Conservation (phyloP, 2,888 invertebrate genomes). For the Phortica okadai region DNA sequence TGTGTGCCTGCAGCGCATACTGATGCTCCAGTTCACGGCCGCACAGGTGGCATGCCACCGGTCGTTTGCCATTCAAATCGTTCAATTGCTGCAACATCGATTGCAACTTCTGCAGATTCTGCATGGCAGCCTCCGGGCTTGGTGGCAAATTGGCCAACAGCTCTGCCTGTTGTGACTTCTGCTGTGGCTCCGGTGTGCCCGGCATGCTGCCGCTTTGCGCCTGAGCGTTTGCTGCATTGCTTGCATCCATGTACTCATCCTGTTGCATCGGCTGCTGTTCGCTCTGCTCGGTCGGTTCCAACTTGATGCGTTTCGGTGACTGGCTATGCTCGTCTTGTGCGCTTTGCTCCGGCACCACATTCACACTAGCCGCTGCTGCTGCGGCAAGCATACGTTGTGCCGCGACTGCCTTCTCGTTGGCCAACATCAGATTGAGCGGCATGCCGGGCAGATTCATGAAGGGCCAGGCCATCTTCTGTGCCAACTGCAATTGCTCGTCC, state of each 20-base stretch:
- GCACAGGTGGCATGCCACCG: slow-evolving; percentile 82
- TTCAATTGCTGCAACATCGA: slow-evolving; percentile 94
- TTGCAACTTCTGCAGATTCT: slow-evolving; percentile 91
- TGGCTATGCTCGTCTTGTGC: slow-evolving; percentile 48
- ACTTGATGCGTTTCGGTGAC: slow-evolving; percentile 69
- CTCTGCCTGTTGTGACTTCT: slow-evolving; percentile 38
- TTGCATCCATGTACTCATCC: slow-evolving; percentile 37
- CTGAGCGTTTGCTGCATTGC: background rate
- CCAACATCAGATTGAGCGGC: slow-evolving; percentile 86
- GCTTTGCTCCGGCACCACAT: slow-evolving; percentile 18
- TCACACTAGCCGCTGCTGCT: slow-evolving; percentile 44
- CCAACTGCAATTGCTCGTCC: slow-evolving; percentile 49
- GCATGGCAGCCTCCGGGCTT: slow-evolving; percentile 81
- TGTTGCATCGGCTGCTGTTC: slow-evolving; percentile 34
- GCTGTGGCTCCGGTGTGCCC: slow-evolving; percentile 51
- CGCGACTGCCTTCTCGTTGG: slow-evolving; percentile 57
- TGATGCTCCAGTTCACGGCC: slow-evolving; percentile 85
- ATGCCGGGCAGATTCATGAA: slow-evolving; percentile 78
- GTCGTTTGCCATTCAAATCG: slow-evolving; percentile 83
- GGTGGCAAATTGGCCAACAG: slow-evolving; percentile 31
- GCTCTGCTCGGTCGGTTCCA: slow-evolving; percentile 55
- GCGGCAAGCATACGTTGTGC: slow-evolving; percentile 57
- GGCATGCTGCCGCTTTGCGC: slow-evolving; percentile 33
- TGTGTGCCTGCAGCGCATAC: slow-evolving; percentile 80
- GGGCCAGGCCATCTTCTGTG: slow-evolving; percentile 65